phyloP scores from a whole-genome alignment of 2,113 vertebrate species.

The Colossoma macropomum region DNA sequence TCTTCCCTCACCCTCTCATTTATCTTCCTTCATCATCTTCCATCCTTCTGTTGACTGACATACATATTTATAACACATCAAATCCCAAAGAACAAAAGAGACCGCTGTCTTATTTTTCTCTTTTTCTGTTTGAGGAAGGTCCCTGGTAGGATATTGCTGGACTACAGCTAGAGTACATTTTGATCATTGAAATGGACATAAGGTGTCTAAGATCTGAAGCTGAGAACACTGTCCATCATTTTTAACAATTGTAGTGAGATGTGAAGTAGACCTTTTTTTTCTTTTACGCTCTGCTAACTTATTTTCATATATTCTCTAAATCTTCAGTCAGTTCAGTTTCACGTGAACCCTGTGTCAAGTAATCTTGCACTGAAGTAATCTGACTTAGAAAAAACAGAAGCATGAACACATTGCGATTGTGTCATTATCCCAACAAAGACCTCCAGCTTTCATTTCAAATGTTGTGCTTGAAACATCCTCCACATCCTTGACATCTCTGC shows the following conservation, averaged over 20 bases:
- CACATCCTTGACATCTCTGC: background rate
- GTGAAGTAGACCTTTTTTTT: background rate
- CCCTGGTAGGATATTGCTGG: background rate
- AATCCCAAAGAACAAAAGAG: conserved; percentile 25
- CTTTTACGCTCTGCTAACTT: background rate
- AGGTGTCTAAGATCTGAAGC: background rate
- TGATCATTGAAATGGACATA: background rate
- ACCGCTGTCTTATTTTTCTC: background rate
- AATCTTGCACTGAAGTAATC: no score
- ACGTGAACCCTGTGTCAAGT: no score
- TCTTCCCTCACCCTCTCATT: conserved; percentile 23
- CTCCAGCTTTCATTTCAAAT: no score
- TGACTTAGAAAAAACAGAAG: no score
- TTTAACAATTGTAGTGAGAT: background rate
- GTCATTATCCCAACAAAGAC: background rate
- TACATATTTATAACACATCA: conserved; percentile 49
- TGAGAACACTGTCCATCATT: background rate
- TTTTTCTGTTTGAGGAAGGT: background rate
- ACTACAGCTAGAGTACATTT: background rate
- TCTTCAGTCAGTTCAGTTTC: no score
- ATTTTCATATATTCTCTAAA: background rate
- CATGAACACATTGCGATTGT: no score
- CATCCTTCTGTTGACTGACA: conserved; percentile 39
- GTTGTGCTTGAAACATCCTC: background rate
- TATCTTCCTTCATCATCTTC: conserved; percentile 34